These are phyloP conservation scores for Albula goreensis DNA, from an alignment of 2,113 vertebrate genomes.

Conservation along the genomic window DNA sequence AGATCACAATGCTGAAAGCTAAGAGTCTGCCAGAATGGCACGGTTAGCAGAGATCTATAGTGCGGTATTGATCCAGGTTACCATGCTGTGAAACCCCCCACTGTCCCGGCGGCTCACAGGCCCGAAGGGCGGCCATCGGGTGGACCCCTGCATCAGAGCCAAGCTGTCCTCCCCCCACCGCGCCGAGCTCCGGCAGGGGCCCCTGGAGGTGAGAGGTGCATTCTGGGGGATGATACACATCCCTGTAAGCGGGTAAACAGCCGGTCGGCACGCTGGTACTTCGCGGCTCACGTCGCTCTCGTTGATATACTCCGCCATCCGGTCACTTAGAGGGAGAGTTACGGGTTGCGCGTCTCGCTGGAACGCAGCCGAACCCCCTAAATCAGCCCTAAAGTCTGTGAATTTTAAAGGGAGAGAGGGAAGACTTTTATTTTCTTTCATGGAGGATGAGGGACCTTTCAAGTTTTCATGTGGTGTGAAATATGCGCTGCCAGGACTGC, in stretches of 20 bases:
- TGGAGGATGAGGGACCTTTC: slow-evolving; percentile 5
- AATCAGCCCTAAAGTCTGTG: background rate
- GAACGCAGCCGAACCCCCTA: background rate
- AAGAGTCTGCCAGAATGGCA: background rate
- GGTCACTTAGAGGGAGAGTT: background rate
- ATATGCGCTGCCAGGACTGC: background rate
- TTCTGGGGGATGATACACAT: too few relatives aligned
- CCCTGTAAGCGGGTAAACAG: too few relatives aligned
- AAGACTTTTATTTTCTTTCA: background rate
- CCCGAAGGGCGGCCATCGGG: background rate
- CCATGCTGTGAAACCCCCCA: background rate
- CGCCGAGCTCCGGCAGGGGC: too few relatives aligned
- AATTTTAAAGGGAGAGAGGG: background rate
- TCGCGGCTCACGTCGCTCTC: background rate
- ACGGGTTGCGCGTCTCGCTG: background rate
- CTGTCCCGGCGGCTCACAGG: background rate
- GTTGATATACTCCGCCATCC: background rate
- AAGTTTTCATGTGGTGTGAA: slow-evolving; percentile 1
- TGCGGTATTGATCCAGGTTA: slow-evolving; percentile 8
- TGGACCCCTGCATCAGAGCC: background rate
- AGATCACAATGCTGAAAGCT: background rate
- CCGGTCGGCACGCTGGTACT: background rate
- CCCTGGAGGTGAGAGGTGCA: too few relatives aligned
- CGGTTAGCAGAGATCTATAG: background rate
- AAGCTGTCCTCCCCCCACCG: too few relatives aligned